Percentiles rank a stretch among this genome's conserved stretches.
phyloP scores from a whole-genome alignment of 2,888 invertebrate species.

The Carpatolechia fugitivella region DNA sequence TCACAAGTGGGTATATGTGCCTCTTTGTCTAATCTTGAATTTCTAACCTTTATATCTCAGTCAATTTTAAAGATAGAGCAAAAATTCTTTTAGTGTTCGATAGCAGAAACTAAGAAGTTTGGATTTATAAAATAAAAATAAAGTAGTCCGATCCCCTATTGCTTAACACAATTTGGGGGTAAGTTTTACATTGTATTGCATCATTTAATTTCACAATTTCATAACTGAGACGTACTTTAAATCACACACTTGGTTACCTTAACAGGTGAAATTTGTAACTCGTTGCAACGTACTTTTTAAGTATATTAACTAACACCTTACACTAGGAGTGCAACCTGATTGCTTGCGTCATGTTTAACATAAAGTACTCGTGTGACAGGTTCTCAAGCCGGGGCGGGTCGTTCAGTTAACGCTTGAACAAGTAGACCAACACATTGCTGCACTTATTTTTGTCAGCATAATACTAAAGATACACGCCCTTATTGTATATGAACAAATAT shows the following conservation, averaged over 20 bases:
- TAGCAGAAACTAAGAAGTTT: too few species aligned
- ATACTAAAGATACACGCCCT: background rate
- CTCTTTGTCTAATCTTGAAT: too few species aligned
- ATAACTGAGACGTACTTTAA: background rate
- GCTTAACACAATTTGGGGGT: slow-evolving; percentile 95
- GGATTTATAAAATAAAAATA: too few species aligned
- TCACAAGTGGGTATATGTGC: too few species aligned
- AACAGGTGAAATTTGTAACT: background rate
- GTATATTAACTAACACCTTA: background rate
- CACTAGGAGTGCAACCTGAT: background rate
- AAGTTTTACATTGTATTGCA: slow-evolving; percentile 33
- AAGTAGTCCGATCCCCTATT: too few species aligned
- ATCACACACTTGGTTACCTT: background rate
- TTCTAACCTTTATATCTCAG: too few species aligned
- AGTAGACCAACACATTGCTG: background rate
- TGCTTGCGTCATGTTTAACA: background rate
- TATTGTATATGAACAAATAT: background rate
- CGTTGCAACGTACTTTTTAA: background rate
- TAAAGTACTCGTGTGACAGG: slow-evolving; percentile 2
- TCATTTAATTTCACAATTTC: background rate
- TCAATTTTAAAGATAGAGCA: too few species aligned
- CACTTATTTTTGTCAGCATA: background rate
- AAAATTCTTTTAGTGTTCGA: too few species aligned
- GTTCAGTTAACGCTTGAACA: background rate
- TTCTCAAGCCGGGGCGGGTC: background rate